Percentiles rank a stretch among this genome's conserved stretches.
Conservation (phyloP, 2,113 vertebrate species). For the Rhea pennata region DNA sequence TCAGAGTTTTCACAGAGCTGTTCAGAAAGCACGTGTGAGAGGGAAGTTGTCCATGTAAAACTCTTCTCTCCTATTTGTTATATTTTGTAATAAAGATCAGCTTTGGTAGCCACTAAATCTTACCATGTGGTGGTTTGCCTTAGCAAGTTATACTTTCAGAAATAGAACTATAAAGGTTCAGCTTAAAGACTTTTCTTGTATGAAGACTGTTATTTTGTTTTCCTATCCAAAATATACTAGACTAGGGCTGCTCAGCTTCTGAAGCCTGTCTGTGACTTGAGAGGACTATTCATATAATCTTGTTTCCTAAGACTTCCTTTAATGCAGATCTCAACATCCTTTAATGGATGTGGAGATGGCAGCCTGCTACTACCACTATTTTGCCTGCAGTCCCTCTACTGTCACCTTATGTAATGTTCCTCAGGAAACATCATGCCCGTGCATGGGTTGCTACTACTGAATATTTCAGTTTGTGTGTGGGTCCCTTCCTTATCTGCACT, state of each 20-base stretch:
- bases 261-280: neutral
- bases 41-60: neutral
- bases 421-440: neutral
- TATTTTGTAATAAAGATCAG: neutral
- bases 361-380: neutral
- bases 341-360: neutral
- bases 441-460: neutral
- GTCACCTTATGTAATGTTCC: neutral
- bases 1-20: neutral
- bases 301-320: neutral
- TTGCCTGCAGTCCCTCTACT: neutral
- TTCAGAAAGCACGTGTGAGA: rapidly evolving
- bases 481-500: neutral
- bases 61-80: neutral
- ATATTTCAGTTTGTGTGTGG: neutral
- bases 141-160: neutral
- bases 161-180: neutral
- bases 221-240: neutral
- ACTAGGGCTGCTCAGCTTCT: neutral
- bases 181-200: neutral
- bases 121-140: neutral
- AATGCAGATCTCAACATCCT: neutral
- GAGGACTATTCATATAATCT: neutral
- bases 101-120: neutral
- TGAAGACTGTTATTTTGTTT: neutral